Conservation (phyloP, 2,888 invertebrate genomes). For the Orthosia gracilis region DNA sequence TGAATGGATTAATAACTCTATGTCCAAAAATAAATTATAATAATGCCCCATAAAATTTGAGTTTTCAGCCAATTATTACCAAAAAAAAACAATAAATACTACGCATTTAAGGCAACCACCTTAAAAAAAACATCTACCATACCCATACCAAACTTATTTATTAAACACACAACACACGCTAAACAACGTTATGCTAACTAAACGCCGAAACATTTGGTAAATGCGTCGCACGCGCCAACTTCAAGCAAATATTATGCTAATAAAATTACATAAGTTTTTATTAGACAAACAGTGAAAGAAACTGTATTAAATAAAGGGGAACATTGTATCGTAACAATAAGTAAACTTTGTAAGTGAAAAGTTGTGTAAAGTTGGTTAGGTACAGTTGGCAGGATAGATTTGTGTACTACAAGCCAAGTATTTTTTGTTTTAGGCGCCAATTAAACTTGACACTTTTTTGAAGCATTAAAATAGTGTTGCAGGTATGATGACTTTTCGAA, state of each 20-base stretch:
- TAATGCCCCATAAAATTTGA: not conserved
- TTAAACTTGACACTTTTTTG: no score
- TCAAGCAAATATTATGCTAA: slow-evolving; percentile 63
- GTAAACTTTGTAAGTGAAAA: slow-evolving; percentile 62
- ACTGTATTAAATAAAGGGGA: slow-evolving; percentile 58
- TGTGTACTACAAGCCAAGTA: not conserved
- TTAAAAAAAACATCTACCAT: not conserved
- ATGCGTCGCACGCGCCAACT: slow-evolving; percentile 43
- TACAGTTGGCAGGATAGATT: slow-evolving; percentile 16
- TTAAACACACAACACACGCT: slow-evolving; percentile 28
- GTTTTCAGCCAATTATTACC: not conserved
- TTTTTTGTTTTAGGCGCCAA: not conserved
- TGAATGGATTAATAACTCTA: not conserved
- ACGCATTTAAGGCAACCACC: not conserved
- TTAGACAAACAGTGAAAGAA: slow-evolving; percentile 64
- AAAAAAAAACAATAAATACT: not conserved
- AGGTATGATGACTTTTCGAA: no score
- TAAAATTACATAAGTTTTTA: slow-evolving; percentile 67
- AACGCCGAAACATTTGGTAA: slow-evolving; percentile 41
- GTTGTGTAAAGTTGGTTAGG: slow-evolving; percentile 32
- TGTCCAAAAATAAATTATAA: not conserved
- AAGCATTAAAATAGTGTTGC: no score
- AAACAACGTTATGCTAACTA: slow-evolving; percentile 49
- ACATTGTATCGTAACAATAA: slow-evolving; percentile 55
- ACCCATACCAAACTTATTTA: slow-evolving; percentile 27